A percentile compares a stretch with the other conserved stretches of the same genome.
Evolutionary conservation across 2,888 invertebrate species (phyloP).

Genomic region (Hoplodrina ambigua): DNA sequence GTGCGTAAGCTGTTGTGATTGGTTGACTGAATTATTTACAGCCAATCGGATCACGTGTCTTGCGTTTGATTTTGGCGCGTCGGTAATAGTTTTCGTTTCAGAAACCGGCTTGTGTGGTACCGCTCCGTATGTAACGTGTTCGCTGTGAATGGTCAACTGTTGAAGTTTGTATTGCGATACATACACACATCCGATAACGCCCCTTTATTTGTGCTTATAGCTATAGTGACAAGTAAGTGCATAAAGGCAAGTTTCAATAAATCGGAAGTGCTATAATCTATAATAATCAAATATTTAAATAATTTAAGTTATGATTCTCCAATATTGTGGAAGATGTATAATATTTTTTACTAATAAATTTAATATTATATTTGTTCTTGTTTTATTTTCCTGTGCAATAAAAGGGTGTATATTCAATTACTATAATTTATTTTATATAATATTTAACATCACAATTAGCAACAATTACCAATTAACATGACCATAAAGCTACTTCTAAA

Average conservation of each 20-base stretch:
- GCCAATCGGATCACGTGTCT: no score
- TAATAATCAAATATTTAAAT: slow-evolving; percentile 86
- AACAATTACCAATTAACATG: slow-evolving; percentile 51
- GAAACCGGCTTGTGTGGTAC: slow-evolving; percentile 59
- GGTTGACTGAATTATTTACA: no score
- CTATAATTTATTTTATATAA: slow-evolving; percentile 61
- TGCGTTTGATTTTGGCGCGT: background rate
- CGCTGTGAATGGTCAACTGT: slow-evolving; percentile 67
- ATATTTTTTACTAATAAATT: slow-evolving; percentile 91
- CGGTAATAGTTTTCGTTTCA: background rate
- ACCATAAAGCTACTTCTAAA: slow-evolving; percentile 49
- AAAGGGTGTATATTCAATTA: slow-evolving; percentile 16
- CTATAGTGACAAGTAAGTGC: slow-evolving; percentile 84
- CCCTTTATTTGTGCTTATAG: slow-evolving; percentile 82
- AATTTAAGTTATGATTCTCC: slow-evolving; percentile 90
- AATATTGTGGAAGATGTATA: slow-evolving; percentile 91
- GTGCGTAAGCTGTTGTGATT: background rate
- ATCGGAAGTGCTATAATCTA: slow-evolving; percentile 89
- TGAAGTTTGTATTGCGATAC: slow-evolving; percentile 55
- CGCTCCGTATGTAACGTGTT: slow-evolving; percentile 69
- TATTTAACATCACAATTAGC: slow-evolving; percentile 60
- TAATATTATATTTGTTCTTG: slow-evolving; percentile 84
- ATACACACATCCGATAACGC: slow-evolving; percentile 66
- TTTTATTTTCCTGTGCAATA: slow-evolving; percentile 73
- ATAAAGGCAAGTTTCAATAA: slow-evolving; percentile 83